Evolutionary conservation across 2,113 vertebrate genomes (phyloP), one percentile per base, ranked within the genome.

Genomic region (Podarcis cretensis): DNA sequence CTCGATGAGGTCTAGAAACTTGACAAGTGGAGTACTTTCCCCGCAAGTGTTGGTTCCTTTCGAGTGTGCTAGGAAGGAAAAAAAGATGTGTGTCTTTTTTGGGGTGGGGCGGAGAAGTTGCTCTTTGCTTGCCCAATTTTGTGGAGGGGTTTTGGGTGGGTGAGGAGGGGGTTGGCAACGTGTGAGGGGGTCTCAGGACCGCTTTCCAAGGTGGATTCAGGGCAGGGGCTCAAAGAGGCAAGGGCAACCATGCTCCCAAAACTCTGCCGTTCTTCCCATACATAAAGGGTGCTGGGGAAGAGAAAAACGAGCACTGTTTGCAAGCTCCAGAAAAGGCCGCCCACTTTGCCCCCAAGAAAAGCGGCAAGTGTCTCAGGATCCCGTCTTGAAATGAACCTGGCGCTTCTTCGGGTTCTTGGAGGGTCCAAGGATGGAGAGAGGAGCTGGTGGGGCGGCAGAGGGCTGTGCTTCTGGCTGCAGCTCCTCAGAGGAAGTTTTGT

Each of bases 171-270:
- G 10, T 54, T 54, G 48, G 48, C 48, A 54, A 54, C 10, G 9
- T 54, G 48, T 10, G 48, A 54, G 48, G 48, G 48, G 1, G 21
- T 30, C 27, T n/a, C 23, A 1, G 27, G 12, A 37, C 43, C 3
- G n/a, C 18, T 18, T 71, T 43, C 23, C 43, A 35, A 73, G n/a
- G 74, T 88, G 90, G 87, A 83, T 92, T 95, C 89, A 93, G 95
- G 95, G 92, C 92, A 94, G 66, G 87, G 37, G 6, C 21, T n/a
- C 4, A 54, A 91, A 87, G 74, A 71, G 78, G 30, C 43, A 25
- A 48, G 37, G 35, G 59, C 21, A 6, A 76, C 85, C 27, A 32
- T 2, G 5, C 81, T 71, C 35, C 83, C n/a, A 6, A 21, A 48
- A 43, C 48, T 48, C 21, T 30, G 14, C 14, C 82, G 2, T 48